These are phyloP conservation scores for Drosophila arizonae DNA, from an alignment of 1,140 invertebrate species.

Conservation along the genomic window DNA sequence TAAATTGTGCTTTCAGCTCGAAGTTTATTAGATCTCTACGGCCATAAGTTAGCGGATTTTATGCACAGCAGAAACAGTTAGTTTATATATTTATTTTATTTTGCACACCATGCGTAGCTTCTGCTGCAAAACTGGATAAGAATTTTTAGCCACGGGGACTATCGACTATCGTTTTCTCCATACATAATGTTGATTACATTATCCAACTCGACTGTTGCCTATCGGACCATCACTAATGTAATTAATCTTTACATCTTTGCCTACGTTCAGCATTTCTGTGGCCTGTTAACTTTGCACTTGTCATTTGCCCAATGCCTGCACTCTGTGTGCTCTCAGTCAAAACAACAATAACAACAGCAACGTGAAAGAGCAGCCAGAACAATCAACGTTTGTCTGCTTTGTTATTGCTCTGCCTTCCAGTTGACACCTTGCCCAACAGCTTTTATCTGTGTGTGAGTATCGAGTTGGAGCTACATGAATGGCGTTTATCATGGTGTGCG, in stretches of 20 bases:
- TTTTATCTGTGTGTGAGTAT: constrained; percentile 31
- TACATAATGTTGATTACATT: background rate
- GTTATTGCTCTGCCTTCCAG: constrained; percentile 52
- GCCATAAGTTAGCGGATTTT: constrained; percentile 17
- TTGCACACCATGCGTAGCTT: constrained; percentile 1
- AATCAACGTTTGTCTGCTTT: constrained; percentile 72
- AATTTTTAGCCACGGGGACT: background rate
- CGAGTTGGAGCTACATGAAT: constrained; percentile 42
- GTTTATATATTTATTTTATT: constrained; percentile 10
- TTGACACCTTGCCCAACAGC: constrained; percentile 64
- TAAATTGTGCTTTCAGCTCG: constrained; percentile 17
- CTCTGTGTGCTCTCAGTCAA: constrained; percentile 34
- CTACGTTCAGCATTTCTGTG: background rate
- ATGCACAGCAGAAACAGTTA: constrained; percentile 11
- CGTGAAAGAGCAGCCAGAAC: constrained; percentile 41
- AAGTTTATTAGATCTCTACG: constrained; percentile 29
- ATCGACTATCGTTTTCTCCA: background rate
- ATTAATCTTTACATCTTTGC: background rate
- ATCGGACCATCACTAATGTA: background rate
- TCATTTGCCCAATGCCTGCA: constrained; percentile 33
- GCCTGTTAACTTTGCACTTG: constrained; percentile 64
- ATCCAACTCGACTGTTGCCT: background rate
- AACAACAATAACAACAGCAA: constrained; percentile 35
- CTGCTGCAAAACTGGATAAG: background rate
- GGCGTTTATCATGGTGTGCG: constrained; percentile 74